Evolutionary conservation across 2,113 vertebrate genomes (phyloP), one percentile per base, ranked within the genome.

Genomic region (Ammodytes marinus): DNA sequence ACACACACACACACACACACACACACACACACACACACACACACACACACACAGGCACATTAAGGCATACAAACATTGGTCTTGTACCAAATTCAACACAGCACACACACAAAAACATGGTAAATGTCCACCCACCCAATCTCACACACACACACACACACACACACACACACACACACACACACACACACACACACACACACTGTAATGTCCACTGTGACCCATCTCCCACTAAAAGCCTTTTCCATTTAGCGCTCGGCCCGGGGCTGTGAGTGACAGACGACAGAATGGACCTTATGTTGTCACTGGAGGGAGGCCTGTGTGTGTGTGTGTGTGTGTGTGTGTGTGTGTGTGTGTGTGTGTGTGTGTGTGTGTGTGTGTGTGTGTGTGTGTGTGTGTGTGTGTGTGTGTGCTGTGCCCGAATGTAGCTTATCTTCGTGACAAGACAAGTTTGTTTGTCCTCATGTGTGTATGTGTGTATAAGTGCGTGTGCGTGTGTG

Each of bases 201-300:
- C 59, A 54, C 69, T 49, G 66, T 88, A 79, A 86, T 66, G 85
- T 77, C 85, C 87, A 81, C 66, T 70, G 83, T 84, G 88, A 88
- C 91, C 89, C 83, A 73, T 88, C 88, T 81, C 79, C 75, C 81
- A 83, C 90, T 94, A 94, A 94, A 94, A 94, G 93, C 91, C 88
- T 91, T 90, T 93, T 93, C 89, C 88, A 90, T 94, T 92, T 92
- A 92, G 74, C 92, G 88, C 86, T 82, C 83, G 90, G 92, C 89
- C 88, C 77, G 87, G 82, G 92, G 93, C 90, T 91, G 87, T 89
- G 92, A 94, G 90, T 94, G 93, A 94, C 93, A 93, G 89, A 87
- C 90, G 93, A 91, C 93, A 94, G 92, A 94, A 94, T 94, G 91
- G 89, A 91, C 92, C 92, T 92, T 93, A 92, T 94, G 93, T 93